phyloP scores from a whole-genome alignment of 2,113 vertebrate species.

The Aegotheles bennettii region DNA sequence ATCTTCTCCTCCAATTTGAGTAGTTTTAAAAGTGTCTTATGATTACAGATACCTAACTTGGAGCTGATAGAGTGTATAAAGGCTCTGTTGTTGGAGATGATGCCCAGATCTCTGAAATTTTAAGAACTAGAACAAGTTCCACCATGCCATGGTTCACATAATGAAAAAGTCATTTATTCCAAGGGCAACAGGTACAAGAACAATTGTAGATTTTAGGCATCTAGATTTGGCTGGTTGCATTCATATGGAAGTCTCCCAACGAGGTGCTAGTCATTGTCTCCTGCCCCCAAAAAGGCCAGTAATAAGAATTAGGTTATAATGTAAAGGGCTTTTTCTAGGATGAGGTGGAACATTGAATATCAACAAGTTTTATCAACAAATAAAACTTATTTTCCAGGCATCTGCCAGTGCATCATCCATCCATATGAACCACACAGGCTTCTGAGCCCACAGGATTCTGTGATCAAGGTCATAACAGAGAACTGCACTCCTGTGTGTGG shows the following conservation, averaged over 20 bases:
- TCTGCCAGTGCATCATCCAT: neutral
- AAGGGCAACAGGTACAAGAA: neutral
- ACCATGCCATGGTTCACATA: neutral
- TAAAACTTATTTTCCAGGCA: neutral
- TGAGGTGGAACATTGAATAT: neutral
- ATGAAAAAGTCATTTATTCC: neutral
- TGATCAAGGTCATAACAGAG: neutral
- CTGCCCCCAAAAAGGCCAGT: neutral
- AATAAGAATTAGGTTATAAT: neutral
- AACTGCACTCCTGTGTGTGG: neutral
- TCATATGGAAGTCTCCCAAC: neutral
- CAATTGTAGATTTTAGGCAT: neutral
- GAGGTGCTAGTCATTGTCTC: too few relatives aligned
- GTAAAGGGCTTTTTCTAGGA: neutral
- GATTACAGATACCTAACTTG: too few relatives aligned
- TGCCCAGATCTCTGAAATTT: neutral
- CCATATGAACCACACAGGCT: neutral
- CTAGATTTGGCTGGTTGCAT: neutral
- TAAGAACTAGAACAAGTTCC: neutral
- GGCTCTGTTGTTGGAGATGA: neutral
- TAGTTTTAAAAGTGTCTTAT: neutral
- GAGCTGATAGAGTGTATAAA: neutral
- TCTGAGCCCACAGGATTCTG: neutral
- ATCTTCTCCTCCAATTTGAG: neutral
- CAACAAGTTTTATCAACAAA: neutral